phyloP scores from a whole-genome alignment of 1,140 invertebrate genomes.

The Diuraphis noxia region DNA sequence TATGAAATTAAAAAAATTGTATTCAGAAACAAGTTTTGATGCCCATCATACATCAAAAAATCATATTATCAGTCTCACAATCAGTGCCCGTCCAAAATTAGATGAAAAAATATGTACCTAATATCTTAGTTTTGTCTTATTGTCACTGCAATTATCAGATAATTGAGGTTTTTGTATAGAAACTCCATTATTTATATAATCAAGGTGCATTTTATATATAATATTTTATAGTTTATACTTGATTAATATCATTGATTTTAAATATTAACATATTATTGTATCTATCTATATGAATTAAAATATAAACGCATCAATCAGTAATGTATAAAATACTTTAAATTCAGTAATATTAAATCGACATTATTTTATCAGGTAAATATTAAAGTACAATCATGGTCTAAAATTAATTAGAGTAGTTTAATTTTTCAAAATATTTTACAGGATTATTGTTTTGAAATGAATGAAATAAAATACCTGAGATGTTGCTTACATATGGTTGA shows the following conservation, averaged over 20 bases:
- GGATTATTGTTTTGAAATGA: neutral
- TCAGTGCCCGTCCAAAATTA: neutral
- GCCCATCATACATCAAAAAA: neutral
- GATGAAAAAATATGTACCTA: neutral
- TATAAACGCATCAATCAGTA: too few relatives aligned
- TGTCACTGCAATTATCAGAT: neutral
- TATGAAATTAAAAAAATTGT: neutral
- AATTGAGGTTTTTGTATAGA: neutral
- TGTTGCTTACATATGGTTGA: neutral
- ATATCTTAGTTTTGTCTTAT: neutral
- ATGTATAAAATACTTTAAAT: neutral
- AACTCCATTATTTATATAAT: neutral
- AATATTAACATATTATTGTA: too few relatives aligned
- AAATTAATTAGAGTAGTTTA: neutral
- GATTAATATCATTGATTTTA: too few relatives aligned
- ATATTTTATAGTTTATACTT: too few relatives aligned
- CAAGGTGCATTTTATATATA: neutral
- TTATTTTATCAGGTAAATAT: neutral
- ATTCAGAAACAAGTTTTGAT: neutral
- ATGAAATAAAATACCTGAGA: neutral
- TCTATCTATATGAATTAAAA: too few relatives aligned
- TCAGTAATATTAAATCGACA: neutral
- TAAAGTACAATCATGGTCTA: neutral
- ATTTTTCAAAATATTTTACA: neutral
- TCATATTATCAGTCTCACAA: neutral